These are phyloP conservation scores for Rissa tridactyla DNA, from an alignment of 2,113 vertebrate species.

Conservation along the genomic window DNA sequence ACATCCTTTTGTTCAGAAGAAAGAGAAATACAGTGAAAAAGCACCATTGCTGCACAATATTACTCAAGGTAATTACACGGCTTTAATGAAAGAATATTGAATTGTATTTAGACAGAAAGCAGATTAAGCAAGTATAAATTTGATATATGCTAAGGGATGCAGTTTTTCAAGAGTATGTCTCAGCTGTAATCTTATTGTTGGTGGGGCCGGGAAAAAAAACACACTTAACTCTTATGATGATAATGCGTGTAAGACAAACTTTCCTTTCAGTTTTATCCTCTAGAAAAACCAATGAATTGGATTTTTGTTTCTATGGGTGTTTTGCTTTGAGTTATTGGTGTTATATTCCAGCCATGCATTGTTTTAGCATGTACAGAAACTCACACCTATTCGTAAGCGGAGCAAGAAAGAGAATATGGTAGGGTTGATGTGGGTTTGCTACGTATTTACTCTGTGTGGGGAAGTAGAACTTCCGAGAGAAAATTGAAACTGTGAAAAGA, in stretches of 20 bases:
- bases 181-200: background rate
- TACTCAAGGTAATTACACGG: background rate
- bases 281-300: background rate
- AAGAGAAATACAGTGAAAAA: background rate
- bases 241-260: background rate
- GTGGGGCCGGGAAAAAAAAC: background rate
- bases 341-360: background rate
- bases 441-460: background rate
- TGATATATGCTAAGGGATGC: background rate
- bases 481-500: background rate
- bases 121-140: conserved; percentile 12
- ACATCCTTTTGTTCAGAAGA: background rate
- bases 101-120: background rate
- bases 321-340: background rate
- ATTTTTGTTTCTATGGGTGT: background rate
- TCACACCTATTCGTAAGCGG: background rate
- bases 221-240: background rate
- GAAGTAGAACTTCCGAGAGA: background rate
- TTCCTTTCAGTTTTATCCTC: background rate
- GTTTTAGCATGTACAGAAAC: background rate
- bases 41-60: background rate
- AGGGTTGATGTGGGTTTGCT: fast-evolving
- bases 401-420: background rate
- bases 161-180: background rate
- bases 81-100: conserved; percentile 16